These are phyloP conservation scores for Melanargia galathea DNA, from an alignment of 2,888 invertebrate species.

Conservation along the genomic window DNA sequence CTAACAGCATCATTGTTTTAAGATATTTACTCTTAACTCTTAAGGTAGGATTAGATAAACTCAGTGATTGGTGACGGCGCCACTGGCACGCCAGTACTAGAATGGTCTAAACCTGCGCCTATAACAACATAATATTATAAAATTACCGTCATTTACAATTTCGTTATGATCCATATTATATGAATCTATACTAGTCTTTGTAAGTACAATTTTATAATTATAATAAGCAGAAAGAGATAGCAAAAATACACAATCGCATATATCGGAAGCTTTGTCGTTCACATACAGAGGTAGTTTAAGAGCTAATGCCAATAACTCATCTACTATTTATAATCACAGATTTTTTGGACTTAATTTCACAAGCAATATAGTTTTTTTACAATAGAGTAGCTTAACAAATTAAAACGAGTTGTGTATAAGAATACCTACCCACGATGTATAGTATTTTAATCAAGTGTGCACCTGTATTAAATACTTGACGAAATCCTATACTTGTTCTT, in stretches of 20 bases:
- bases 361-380: slow-evolving; percentile 22
- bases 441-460: not conserved
- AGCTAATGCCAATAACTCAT: slow-evolving; percentile 62
- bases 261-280: slow-evolving; percentile 34
- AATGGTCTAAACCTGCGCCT: not conserved
- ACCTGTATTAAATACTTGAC: not conserved
- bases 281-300: slow-evolving; percentile 41
- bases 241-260: slow-evolving; percentile 26
- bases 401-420: not conserved
- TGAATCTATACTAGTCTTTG: slow-evolving; percentile 5
- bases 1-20: not conserved
- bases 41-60: not conserved
- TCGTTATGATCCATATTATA: not conserved
- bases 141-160: not conserved
- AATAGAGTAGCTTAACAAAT: not conserved
- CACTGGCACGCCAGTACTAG: not conserved
- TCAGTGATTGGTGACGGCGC: not conserved
- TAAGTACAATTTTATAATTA: slow-evolving; percentile 28
- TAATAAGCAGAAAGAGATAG: slow-evolving; percentile 16
- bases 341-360: slow-evolving; percentile 34
- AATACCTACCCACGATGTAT: not conserved
- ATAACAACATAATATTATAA: not conserved
- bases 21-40: not conserved
- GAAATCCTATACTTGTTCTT: not conserved
- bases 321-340: slow-evolving; percentile 43